These are phyloP conservation scores for Cydia pomonella DNA, from an alignment of 1,140 invertebrate genomes.

Conservation along the genomic window DNA sequence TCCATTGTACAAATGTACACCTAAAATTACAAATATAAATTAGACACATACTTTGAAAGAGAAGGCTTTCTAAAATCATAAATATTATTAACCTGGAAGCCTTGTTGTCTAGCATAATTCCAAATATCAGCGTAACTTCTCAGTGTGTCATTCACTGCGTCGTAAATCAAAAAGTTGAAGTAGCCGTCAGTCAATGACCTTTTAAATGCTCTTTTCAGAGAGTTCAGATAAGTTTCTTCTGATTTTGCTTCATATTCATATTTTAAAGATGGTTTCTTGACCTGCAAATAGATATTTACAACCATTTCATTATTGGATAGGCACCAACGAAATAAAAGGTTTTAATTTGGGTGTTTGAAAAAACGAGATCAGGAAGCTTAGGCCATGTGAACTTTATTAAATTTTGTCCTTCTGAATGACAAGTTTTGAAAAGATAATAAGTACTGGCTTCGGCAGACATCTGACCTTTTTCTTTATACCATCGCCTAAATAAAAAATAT, in stretches of 20 bases:
- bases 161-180: constrained; percentile 96
- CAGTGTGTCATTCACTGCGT: constrained; percentile 92
- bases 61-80: constrained; percentile 1
- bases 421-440: too few species aligned
- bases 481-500: too few species aligned
- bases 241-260: constrained; percentile 95
- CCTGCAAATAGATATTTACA: constrained; percentile 74
- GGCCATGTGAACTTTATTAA: too few species aligned
- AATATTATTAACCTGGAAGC: constrained; percentile 88
- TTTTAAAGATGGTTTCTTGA: constrained; percentile 86
- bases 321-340: too few species aligned
- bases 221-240: constrained; percentile 90
- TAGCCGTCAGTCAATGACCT: constrained; percentile 95
- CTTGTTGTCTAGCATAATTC: constrained; percentile 92
- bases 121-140: constrained; percentile 93
- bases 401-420: too few species aligned
- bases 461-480: too few species aligned
- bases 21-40: constrained; percentile 75
- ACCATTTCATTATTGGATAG: constrained; percentile 12
- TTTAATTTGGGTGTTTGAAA: too few species aligned
- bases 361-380: neutral
- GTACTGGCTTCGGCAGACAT: too few species aligned
- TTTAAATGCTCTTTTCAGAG: constrained; percentile 94
- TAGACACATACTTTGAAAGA: neutral
- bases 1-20: constrained; percentile 95